Percentiles rank a stretch among this genome's conserved stretches.
phyloP scores from a whole-genome alignment of 2,888 invertebrate genomes.

The Beris morrisii region DNA sequence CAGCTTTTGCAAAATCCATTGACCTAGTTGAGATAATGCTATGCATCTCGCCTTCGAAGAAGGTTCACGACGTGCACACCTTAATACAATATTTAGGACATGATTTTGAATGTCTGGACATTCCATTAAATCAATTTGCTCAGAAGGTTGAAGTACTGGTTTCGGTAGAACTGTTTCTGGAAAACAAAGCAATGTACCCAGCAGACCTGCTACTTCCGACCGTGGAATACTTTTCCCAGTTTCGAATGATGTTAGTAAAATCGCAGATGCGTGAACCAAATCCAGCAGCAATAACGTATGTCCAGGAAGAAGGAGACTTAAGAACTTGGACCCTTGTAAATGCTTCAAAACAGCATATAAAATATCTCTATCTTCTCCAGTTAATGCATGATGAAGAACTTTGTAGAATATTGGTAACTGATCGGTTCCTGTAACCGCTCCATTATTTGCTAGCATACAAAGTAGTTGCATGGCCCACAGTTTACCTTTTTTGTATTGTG shows the following conservation, averaged over 20 bases:
- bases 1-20: constrained; percentile 55
- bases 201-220: constrained; percentile 85
- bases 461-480: constrained; percentile 83
- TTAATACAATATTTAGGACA: constrained; percentile 81
- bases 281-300: constrained; percentile 84
- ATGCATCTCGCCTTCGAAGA: constrained; percentile 86
- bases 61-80: constrained; percentile 86
- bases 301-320: constrained; percentile 85
- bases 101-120: constrained; percentile 66
- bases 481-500: constrained; percentile 77
- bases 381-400: constrained; percentile 74
- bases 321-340: constrained; percentile 82
- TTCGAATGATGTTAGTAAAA: constrained; percentile 80
- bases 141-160: constrained; percentile 62
- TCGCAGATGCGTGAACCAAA: constrained; percentile 87
- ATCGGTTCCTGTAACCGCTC: constrained; percentile 61
- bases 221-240: constrained; percentile 75
- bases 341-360: constrained; percentile 77
- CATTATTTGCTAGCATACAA: constrained; percentile 78
- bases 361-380: constrained; percentile 72
- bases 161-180: constrained; percentile 67
- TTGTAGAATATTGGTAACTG: constrained; percentile 86
- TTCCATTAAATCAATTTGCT: constrained; percentile 53
- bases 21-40: constrained; percentile 81
- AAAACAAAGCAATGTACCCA: constrained; percentile 83